Evolutionary conservation across 2,797 vertebrate genomes (phyloP), one percentile per base, ranked within the genome.

Genomic region (Chanos chanos): DNA sequence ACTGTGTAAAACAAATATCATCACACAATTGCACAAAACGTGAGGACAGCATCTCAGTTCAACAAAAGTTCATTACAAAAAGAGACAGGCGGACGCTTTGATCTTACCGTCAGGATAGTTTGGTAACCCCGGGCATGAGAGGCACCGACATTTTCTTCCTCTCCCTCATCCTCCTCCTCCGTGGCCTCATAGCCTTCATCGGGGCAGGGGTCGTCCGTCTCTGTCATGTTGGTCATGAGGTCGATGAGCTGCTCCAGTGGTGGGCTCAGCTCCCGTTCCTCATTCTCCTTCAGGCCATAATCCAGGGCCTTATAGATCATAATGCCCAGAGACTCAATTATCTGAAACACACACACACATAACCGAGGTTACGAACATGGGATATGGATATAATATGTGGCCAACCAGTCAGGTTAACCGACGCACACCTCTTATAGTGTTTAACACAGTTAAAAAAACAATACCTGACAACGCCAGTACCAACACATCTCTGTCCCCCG

Each of bases 291-390:
- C 83, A 99, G 87, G 15, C 97, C 95, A 53, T 92, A 99, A 88
- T 99, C 97, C 86, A 99, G 79, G 16, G 97, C 97, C 88, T 98
- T 99, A 84, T 99, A 99, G 81, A 98, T 97, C 88, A 97, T 94
- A 83, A 99, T 91, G 21, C 94, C 96, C 70, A 99, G 81, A 0
- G 95, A 97, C 81, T 97, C 95, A 33, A 98, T 96, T 30, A 97
- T 89, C 96, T 98, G 49, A 4, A 64, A 76, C 3, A 40, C 25
- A 66, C 6, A 64, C 16, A 60, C 9, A 13, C 16, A 65, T 19
- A 48, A n/a, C n/a, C n/a, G n/a, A n/a, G n/a, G n/a, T n/a, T n/a
- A n/a, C n/a, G n/a, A n/a, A n/a, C n/a, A n/a, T n/a, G n/a, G n/a
- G n/a, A n/a, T n/a, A n/a, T n/a, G n/a, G n/a, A n/a, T n/a, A n/a